Percentiles rank a stretch among this genome's conserved stretches.
These are phyloP conservation scores for Eupelmus urozonus DNA, from an alignment of 2,888 invertebrate genomes.

Conservation along the genomic window DNA sequence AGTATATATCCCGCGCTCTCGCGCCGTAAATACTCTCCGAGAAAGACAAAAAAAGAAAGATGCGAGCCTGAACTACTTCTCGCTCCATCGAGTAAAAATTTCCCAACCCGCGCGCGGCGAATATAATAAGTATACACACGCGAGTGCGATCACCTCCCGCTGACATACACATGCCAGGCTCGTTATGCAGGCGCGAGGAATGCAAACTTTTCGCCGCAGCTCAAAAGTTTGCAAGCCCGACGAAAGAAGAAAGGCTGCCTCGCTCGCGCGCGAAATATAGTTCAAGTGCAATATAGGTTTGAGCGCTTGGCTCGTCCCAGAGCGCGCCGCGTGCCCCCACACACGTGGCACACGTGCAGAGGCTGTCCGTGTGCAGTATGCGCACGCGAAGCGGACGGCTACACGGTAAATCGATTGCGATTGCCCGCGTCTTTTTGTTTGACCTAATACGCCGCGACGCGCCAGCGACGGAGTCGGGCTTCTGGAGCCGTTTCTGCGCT, in stretches of 20 bases:
- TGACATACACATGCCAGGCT: not conserved
- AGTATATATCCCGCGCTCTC: too few species aligned
- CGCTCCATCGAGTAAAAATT: too few species aligned
- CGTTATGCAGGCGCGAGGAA: not conserved
- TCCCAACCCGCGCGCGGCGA: too few species aligned
- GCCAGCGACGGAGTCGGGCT: constrained; percentile 3
- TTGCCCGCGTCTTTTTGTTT: constrained; percentile 39
- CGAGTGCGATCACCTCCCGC: constrained; percentile 1
- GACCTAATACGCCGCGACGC: constrained; percentile 26
- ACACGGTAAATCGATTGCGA: constrained; percentile 30
- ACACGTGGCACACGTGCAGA: not conserved
- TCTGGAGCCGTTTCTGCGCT: not conserved
- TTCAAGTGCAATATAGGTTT: constrained; percentile 20
- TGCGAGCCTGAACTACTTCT: too few species aligned
- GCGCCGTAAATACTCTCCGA: too few species aligned
- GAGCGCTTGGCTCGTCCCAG: not conserved
- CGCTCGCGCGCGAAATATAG: constrained; percentile 9
- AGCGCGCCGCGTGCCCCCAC: not conserved
- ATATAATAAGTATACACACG: not conserved
- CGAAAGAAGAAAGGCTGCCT: not conserved
- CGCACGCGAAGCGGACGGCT: not conserved
- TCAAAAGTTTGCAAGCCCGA: not conserved
- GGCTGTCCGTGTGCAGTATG: not conserved
- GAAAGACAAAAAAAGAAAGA: too few species aligned
- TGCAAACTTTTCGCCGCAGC: constrained; percentile 5